These are phyloP conservation scores for Triplophysa dalaica DNA, from an alignment of 2,113 vertebrate genomes.

Conservation along the genomic window DNA sequence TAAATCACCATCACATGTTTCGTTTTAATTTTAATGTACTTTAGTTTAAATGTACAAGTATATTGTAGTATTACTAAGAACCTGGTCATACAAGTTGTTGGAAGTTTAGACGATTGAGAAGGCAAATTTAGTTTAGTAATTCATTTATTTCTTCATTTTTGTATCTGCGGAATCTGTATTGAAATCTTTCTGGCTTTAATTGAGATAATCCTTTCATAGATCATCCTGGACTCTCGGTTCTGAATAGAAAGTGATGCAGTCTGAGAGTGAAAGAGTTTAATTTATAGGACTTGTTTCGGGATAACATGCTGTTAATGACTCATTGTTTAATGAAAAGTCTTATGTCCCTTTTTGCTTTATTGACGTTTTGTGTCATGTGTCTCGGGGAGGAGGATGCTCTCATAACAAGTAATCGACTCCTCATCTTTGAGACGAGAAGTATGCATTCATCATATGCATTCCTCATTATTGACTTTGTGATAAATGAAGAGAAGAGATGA, in stretches of 20 bases:
- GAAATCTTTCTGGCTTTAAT: too few relatives aligned
- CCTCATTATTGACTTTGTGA: constrained; percentile 46
- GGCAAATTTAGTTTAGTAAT: too few relatives aligned
- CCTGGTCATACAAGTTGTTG: too few relatives aligned
- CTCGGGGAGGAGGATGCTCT: constrained; percentile 27
- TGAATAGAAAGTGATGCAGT: not conserved
- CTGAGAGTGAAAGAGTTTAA: not conserved
- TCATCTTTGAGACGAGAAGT: constrained; percentile 32
- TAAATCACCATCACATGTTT: not conserved
- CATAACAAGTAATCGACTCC: constrained; percentile 38
- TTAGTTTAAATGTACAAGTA: too few relatives aligned
- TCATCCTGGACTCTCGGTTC: too few relatives aligned
- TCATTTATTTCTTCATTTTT: too few relatives aligned
- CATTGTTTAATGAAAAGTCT: constrained; percentile 37
- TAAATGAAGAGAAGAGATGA: constrained; percentile 24
- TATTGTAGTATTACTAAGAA: too few relatives aligned
- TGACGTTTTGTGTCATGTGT: constrained; percentile 39
- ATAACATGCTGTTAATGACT: constrained; percentile 8
- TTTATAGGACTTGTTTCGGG: constrained; percentile 14
- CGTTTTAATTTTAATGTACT: too few relatives aligned
- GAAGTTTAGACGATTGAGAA: too few relatives aligned
- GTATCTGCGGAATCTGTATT: too few relatives aligned
- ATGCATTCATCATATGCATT: constrained; percentile 16
- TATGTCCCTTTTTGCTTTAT: constrained; percentile 32
- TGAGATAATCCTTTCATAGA: not conserved